phyloP scores from a whole-genome alignment of 2,113 vertebrate genomes.

The Limanda limanda region DNA sequence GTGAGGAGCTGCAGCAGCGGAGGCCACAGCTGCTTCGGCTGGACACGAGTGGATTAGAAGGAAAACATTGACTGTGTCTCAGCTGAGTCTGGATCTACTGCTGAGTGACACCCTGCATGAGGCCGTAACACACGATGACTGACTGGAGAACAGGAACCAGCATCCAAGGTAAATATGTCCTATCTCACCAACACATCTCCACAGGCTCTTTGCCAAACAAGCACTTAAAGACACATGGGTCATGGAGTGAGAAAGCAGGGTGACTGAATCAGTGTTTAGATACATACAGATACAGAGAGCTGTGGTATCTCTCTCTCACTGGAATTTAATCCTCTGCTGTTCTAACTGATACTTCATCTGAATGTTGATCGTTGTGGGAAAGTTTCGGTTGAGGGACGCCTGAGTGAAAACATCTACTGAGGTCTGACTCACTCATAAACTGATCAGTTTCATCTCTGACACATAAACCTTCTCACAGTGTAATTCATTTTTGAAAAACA shows the following conservation, averaged over 20 bases:
- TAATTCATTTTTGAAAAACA: neutral
- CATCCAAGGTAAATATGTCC: constrained; percentile 60
- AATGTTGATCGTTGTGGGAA: constrained; percentile 6
- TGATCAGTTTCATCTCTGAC: neutral
- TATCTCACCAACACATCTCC: constrained; percentile 26
- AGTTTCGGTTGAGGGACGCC: constrained; percentile 14
- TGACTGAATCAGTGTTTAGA: neutral
- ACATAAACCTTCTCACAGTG: neutral
- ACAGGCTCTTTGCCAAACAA: constrained; percentile 51
- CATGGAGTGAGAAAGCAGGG: neutral
- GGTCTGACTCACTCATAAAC: neutral
- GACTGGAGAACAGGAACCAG: constrained; percentile 16
- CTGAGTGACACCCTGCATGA: constrained; percentile 26
- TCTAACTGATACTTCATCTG: constrained; percentile 1
- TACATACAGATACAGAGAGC: neutral
- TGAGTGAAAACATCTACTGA: constrained; percentile 17
- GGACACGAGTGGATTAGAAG: constrained; percentile 37
- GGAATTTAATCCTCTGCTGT: neutral
- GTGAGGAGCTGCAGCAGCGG: constrained; percentile 28
- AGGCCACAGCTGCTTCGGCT: constrained; percentile 24
- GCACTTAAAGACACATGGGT: constrained; percentile 48
- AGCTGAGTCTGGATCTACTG: constrained; percentile 14
- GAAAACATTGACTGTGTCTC: constrained; percentile 19
- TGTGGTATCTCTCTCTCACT: constrained; percentile 5
- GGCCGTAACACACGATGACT: neutral